phyloP scores from a whole-genome alignment of 2,113 vertebrate species.

The Sakesphorus luctuosus region DNA sequence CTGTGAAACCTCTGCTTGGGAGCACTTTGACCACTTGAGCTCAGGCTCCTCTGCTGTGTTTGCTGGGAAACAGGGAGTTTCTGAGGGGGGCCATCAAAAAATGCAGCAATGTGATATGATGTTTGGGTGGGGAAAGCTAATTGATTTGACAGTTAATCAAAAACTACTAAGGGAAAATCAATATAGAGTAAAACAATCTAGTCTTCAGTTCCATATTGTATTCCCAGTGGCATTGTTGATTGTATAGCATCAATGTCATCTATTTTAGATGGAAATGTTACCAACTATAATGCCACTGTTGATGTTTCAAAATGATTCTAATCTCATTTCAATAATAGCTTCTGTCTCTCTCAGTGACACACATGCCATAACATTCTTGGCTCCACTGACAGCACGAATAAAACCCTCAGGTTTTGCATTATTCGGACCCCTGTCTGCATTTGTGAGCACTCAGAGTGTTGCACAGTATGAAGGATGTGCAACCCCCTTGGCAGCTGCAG shows the following conservation, averaged over 20 bases:
- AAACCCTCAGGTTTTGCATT: slow-evolving; percentile 55
- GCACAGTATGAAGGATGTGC: not conserved
- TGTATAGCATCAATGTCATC: slow-evolving; percentile 69
- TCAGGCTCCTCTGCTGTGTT: not conserved
- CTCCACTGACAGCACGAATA: slow-evolving; percentile 78
- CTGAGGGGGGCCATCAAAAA: not conserved
- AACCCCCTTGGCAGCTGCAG: not conserved
- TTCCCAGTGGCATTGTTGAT: slow-evolving; percentile 71
- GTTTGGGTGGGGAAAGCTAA: slow-evolving; percentile 61
- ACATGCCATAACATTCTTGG: slow-evolving; percentile 74
- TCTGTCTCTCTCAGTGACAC: slow-evolving; percentile 77
- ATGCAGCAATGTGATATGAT: not conserved
- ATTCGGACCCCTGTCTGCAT: slow-evolving; percentile 61
- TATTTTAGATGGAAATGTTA: slow-evolving; percentile 75
- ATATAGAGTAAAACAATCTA: slow-evolving; percentile 63
- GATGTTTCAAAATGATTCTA: slow-evolving; percentile 77
- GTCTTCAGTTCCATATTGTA: slow-evolving; percentile 54
- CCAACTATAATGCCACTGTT: slow-evolving; percentile 75
- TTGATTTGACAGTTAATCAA: slow-evolving; percentile 71
- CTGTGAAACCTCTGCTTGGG: not conserved
- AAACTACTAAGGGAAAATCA: slow-evolving; percentile 68
- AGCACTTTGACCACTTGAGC: not conserved
- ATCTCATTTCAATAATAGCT: slow-evolving; percentile 82
- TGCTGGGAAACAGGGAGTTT: not conserved
- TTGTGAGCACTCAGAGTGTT: not conserved